A percentile compares a stretch with the other conserved stretches of the same genome.
phyloP scores from a whole-genome alignment of 1,140 invertebrate species.

The Microplitis demolitor region DNA sequence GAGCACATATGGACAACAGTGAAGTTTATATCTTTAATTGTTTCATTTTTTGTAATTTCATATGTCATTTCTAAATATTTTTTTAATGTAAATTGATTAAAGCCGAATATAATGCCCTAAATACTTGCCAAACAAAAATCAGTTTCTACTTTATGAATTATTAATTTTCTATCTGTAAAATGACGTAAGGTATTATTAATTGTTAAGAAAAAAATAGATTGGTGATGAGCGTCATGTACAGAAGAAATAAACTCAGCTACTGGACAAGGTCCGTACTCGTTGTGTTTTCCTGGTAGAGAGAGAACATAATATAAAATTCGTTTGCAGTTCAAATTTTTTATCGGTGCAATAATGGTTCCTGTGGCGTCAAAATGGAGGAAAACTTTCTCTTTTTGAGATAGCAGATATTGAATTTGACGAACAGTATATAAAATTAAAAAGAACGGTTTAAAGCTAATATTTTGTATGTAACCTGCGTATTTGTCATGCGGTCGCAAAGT shows the following conservation, averaged over 20 bases:
- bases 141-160: not conserved
- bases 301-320: not conserved
- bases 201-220: not conserved
- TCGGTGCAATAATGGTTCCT: not conserved
- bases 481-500: too few species aligned
- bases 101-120: not conserved
- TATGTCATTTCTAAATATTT: not conserved
- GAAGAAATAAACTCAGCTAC: not conserved
- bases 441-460: too few species aligned
- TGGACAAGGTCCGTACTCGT: not conserved
- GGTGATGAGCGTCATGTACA: not conserved
- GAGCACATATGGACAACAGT: too few species aligned
- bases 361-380: not conserved
- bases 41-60: too few species aligned
- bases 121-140: not conserved
- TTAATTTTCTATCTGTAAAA: not conserved
- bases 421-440: not conserved
- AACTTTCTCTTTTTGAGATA: not conserved
- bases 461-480: too few species aligned
- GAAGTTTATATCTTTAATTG: too few species aligned
- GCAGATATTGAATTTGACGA: not conserved
- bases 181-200: not conserved
- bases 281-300: not conserved
- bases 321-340: not conserved
- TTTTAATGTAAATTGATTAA: not conserved